Evolutionary conservation across 2,888 invertebrate genomes (phyloP).

Genomic region (Zonitis immaculata): DNA sequence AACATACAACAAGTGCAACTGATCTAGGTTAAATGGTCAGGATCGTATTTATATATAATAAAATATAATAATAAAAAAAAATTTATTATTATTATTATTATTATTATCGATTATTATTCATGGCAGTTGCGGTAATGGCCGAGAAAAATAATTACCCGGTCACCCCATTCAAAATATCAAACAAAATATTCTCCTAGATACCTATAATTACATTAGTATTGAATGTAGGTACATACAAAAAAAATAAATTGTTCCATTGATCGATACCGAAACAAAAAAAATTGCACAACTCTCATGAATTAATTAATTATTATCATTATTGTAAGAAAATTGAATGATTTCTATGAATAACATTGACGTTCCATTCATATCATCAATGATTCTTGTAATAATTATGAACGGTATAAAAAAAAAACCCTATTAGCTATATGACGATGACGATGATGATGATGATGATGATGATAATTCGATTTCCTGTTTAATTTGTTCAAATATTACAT

Average conservation of each 20-base stretch:
- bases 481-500: not conserved
- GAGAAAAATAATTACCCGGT: constrained; percentile 24
- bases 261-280: too few species aligned
- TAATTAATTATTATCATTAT: too few species aligned
- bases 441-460: too few species aligned
- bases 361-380: too few species aligned
- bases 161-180: constrained; percentile 20
- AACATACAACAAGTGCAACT: constrained; percentile 18
- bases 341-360: not conserved
- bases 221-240: too few species aligned
- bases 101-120: not conserved
- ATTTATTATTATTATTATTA: too few species aligned
- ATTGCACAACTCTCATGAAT: too few species aligned
- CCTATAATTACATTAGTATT: too few species aligned
- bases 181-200: not conserved
- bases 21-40: constrained; percentile 16
- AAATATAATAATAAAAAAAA: too few species aligned
- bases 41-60: not conserved
- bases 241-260: too few species aligned
- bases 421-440: too few species aligned
- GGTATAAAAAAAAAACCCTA: too few species aligned
- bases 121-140: constrained; percentile 17
- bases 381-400: not conserved
- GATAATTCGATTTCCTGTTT: not conserved
- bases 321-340: not conserved